Evolutionary conservation across 2,113 vertebrate species (phyloP).

Genomic region (Danio rerio): GRCz12tu NC_133192.1:8837001-8837500

Average conservation of each 20-base stretch:
- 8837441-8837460: neutral
- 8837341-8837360: constrained; percentile 29
- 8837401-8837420: neutral
- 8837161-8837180: constrained; percentile 5
- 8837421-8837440: no score
- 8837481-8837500: neutral
- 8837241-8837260: constrained; percentile 7
- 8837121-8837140: constrained; percentile 41
- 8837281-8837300: constrained; percentile 3
- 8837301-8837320: neutral
- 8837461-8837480: neutral
- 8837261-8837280: neutral
- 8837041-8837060: constrained; percentile 77
- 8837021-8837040: neutral
- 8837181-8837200: constrained; percentile 24
- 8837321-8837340: constrained; percentile 22
- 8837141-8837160: constrained; percentile 15
- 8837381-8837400: neutral
- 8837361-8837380: constrained; percentile 31
- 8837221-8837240: constrained; percentile 1
- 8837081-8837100: constrained; percentile 77
- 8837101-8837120: constrained; percentile 81
- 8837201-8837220: no score
- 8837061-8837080: constrained; percentile 79
- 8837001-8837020: neutral